Evolutionary conservation across 2,797 vertebrate genomes (phyloP), one percentile per base, ranked within the genome.

Genomic region (Diglossa cyanea): DNA sequence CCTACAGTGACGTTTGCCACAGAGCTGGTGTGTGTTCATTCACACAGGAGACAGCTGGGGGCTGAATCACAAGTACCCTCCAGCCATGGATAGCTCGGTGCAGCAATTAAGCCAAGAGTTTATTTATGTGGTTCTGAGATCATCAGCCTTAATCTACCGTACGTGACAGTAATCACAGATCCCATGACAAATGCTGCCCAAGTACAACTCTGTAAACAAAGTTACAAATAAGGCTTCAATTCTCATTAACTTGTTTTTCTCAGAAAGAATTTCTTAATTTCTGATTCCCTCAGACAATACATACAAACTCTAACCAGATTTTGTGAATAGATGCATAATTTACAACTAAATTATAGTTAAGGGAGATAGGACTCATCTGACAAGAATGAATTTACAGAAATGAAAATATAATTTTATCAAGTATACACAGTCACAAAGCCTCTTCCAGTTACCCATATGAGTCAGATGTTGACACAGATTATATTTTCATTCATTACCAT

Each of bases 401-500:
- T 57, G 48, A 94, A 96, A 95, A 96, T n/a, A 85, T 57, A 90
- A 67, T 94, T 97, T 92, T 77, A 76, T 93, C 88, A 96, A 87
- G 73, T 83, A 23, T 67, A 96, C 39, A 90, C 40, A 73, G 79
- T 54, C 70, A 96, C 66, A 94, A 93, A 97, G 73, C 35, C 47
- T 91, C 79, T 86, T 97, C 79, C 86, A 40, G 89, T 94, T 93
- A 93, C 70, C 76, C 70, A 74, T 71, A 74, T 96, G 96, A 90
- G 79, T 97, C 84, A 97, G 95, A 96, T 95, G 63, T 92, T 92
- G 90, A 74, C 58, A 45, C 37, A 92, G 65, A 97, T 91, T 83
- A 94, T 93, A 94, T 97, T 96, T 98, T 94, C 93, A 95, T 96
- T 97, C 93, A 95, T 97, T 96, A 92, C 9, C 33, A 63, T 86